Base-by-base conservation (phyloP, 2,113 vertebrate genomes). In the Sinocyclocheilus maitianheensis region DNA sequence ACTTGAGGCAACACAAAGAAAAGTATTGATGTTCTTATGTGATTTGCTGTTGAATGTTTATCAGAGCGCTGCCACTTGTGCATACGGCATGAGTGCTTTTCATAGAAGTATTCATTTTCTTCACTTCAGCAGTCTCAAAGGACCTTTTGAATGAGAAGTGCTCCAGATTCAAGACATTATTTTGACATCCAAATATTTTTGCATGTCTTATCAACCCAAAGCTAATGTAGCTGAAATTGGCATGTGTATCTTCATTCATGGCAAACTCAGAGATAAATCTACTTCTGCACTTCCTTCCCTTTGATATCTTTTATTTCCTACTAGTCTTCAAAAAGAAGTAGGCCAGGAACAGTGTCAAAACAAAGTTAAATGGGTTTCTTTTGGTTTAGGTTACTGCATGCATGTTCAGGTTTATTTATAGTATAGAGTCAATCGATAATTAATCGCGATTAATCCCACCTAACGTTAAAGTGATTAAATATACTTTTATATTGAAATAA, bases 131-230 rank as follows among this genome's bases (percentile, higher is more conserved):
- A 46, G 10, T 74, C 40, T 74, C 20, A 74, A 43, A 72, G 37
- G 71, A 74, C 16, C 71, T 74, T 74, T 74, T 74, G 71, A 74
- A 37, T 69, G 20, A 74, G 11, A 74, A 74, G 7, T 34, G 5
- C 69, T 43, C 30, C 30, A 37, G 16, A 40, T 40, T 71, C 37
- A 72, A 72, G 34, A 9, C 34, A 40, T 40, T 20, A 72, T 40
- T 71, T 10, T 72, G 69, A 72, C 7, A 40, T 40, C 34, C 14
- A 69, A 37, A 69, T 69, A 69, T 69, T 20, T 69, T 16, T 37
- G 30, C 14, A 8, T 69, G 30, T 71, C 20, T 20, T 37, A 18
- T 71, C 30, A 71, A 71, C 30, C 34, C 26, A 34, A 34, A 34
- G 26, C 14, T 69, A 34, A 69, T 69, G 13, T 67, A 8, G 26